Evolutionary conservation across 2,113 vertebrate species (phyloP).

Genomic region (Loxodonta africana): DNA sequence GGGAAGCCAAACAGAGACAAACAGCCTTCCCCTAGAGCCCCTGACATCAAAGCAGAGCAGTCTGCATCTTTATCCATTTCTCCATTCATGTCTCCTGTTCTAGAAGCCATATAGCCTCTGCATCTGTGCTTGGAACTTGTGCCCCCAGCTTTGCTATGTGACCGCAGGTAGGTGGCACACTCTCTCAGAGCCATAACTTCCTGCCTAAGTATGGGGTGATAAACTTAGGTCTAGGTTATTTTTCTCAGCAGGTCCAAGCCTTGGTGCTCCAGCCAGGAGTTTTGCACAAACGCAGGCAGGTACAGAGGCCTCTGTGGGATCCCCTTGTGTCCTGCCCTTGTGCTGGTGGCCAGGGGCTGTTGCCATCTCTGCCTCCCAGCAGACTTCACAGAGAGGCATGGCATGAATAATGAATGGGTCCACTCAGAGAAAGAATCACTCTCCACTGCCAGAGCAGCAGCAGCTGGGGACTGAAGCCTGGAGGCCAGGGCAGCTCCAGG

Average conservation of each 20-base stretch:
- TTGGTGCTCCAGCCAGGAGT: not conserved
- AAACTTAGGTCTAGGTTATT: not conserved
- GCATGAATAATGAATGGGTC: not conserved
- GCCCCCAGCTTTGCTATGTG: not conserved
- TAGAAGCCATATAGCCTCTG: not conserved
- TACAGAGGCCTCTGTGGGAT: not conserved
- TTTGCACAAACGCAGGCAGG: not conserved
- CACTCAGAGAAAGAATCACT: not conserved
- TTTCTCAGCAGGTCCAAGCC: not conserved
- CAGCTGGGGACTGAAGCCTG: not conserved
- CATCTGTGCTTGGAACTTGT: not conserved
- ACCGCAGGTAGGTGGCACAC: not conserved
- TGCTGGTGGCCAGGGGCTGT: not conserved
- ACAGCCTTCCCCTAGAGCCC: conserved; percentile 65
- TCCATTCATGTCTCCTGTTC: not conserved
- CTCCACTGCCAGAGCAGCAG: not conserved
- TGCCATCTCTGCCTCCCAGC: not conserved
- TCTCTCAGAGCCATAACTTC: not conserved
- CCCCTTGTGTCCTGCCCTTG: not conserved
- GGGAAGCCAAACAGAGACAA: conserved; percentile 65
- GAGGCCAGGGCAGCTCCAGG: not conserved
- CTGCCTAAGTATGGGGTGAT: not conserved
- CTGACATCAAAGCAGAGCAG: conserved; percentile 16
- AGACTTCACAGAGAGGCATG: not conserved
- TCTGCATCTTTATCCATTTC: not conserved